Evolutionary conservation across 2,113 vertebrate genomes (phyloP).

Genomic region (Ailurus styani): DNA sequence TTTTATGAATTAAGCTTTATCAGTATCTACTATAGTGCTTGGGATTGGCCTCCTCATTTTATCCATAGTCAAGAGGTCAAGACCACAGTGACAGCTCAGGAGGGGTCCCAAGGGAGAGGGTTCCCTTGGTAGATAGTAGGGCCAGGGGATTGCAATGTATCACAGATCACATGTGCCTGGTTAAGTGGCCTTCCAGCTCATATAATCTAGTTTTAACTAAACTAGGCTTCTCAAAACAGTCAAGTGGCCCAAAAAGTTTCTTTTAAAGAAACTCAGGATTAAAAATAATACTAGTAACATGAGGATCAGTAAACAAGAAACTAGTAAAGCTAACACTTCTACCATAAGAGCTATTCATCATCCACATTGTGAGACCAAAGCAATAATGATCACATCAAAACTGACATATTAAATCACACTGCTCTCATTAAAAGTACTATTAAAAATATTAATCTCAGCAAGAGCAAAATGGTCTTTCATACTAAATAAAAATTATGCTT

Average conservation of each 20-base stretch:
- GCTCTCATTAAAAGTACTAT: constrained; percentile 16
- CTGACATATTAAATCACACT: not conserved
- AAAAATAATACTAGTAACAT: not conserved
- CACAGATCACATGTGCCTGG: not conserved
- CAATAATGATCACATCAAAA: not conserved
- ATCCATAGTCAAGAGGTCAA: not conserved
- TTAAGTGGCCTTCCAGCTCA: not conserved
- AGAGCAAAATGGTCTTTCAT: not conserved
- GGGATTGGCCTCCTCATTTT: not conserved
- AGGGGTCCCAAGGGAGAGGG: not conserved
- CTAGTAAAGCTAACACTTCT: not conserved
- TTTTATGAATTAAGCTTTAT: constrained; percentile 3
- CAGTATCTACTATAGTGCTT: not conserved
- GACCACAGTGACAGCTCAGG: not conserved
- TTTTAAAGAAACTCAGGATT: not conserved
- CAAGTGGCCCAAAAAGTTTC: not conserved
- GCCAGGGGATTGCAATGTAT: not conserved
- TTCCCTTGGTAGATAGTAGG: too few relatives aligned
- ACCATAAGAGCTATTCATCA: not conserved
- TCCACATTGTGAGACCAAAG: not conserved
- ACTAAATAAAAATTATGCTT: not conserved
- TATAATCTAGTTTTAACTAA: not conserved
- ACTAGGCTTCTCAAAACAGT: not conserved
- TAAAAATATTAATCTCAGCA: not conserved
- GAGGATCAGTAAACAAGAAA: constrained; percentile 27